Evolutionary conservation across 2,797 vertebrate species (phyloP), one percentile per base, ranked within the genome.

Genomic region (Halcyon leucocephala): DNA sequence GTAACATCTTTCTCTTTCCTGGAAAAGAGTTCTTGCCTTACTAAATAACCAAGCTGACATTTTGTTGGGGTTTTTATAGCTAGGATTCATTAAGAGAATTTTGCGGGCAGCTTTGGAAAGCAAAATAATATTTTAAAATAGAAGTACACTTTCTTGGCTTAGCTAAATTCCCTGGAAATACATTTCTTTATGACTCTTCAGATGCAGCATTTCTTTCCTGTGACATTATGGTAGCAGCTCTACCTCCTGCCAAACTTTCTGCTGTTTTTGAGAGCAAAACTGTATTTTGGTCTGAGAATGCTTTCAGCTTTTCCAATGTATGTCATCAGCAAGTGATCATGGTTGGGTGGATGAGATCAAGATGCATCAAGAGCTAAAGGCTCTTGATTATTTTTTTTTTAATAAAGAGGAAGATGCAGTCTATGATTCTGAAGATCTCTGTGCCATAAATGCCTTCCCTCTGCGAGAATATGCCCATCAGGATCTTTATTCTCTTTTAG

Each of bases 131-230:
- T 89, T 90, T 83, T 93, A 90, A 90, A 92, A 82, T 79, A 89
- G 83, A 84, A 94, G 42, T 31, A 57, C 70, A 62, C 46, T 94
- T 90, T 64, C 66, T 65, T 82, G 62, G 71, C 73, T 92, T 94
- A 91, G 86, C 81, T 86, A 14, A 95, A 86, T 54, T 92, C 82
- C 86, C 83, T 83, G 70, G 33, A 84, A 94, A 44, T 46, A 10
- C 6, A 29, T 84, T 92, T 86, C 52, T 66, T 71, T 86, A 72
- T 69, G 73, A 76, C 41, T 93, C 49, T 49, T 92, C 73, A 65
- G 66, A 29, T 14, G 35, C 70, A 81, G 49, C 22, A 26, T 55
- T 74, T 72, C 25, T 85, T 76, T 61, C 42, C 62, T 69, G 57
- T 48, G 49, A 55, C 41, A 17, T 64, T n/a, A 52, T 0, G 6